Evolutionary conservation across 2,113 vertebrate species (phyloP).

Genomic region (Gymnogyps californianus): DNA sequence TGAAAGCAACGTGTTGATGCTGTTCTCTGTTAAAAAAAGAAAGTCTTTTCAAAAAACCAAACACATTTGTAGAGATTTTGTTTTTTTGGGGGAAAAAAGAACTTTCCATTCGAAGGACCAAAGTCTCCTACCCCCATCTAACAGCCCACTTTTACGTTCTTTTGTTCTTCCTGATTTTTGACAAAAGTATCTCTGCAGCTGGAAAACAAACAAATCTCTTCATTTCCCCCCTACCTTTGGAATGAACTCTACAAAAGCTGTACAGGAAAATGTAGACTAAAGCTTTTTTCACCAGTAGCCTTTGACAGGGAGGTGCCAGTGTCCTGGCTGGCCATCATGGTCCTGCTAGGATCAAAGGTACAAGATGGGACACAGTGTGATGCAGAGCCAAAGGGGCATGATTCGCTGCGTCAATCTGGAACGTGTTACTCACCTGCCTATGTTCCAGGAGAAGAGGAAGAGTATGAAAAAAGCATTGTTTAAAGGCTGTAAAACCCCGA

Average conservation of each 20-base stretch:
- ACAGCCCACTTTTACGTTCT: not conserved
- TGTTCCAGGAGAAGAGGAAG: not conserved
- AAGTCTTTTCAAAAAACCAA: not conserved
- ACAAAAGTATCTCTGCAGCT: not conserved
- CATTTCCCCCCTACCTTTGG: not conserved
- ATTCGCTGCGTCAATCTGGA: not conserved
- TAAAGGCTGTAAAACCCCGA: not conserved
- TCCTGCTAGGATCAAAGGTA: not conserved
- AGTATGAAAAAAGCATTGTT: not conserved
- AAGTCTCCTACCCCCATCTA: not conserved
- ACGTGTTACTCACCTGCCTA: fast-evolving
- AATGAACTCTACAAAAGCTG: not conserved
- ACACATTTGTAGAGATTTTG: not conserved
- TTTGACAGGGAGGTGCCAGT: not conserved
- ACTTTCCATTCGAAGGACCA: not conserved
- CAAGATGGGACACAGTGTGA: fast-evolving
- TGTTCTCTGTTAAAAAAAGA: not conserved
- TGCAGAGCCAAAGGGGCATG: not conserved
- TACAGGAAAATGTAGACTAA: not conserved
- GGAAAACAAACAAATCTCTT: not conserved
- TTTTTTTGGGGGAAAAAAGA: not conserved
- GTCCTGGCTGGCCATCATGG: not conserved
- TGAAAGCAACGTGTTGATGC: not conserved
- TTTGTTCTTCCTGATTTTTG: not conserved
- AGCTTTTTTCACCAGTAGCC: not conserved